These are phyloP conservation scores for Odontophorus gujanensis DNA, from an alignment of 2,113 vertebrate genomes.

Conservation along the genomic window DNA sequence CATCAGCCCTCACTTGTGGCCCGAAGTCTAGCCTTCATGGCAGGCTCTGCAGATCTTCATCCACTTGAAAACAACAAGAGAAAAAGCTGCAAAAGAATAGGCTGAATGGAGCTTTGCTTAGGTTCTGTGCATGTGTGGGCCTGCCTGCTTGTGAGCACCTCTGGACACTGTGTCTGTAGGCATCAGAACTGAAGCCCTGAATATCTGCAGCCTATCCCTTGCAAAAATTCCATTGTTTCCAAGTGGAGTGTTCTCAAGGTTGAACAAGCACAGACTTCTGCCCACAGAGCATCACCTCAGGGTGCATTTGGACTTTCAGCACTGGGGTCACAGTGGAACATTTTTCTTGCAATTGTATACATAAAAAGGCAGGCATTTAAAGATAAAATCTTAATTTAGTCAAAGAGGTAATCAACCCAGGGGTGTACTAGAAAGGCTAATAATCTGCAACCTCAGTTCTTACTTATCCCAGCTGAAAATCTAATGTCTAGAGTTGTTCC, in stretches of 20 bases:
- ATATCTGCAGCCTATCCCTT: neutral
- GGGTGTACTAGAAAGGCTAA: neutral
- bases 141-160: neutral
- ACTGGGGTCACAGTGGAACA: neutral
- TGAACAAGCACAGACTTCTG: neutral
- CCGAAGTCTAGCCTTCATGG: neutral
- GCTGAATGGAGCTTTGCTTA: neutral
- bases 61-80: neutral
- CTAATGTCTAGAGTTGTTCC: neutral
- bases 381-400: slow-evolving; percentile 49
- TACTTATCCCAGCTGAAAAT: neutral
- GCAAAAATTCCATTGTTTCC: neutral
- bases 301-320: neutral
- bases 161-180: neutral
- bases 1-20: neutral
- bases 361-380: neutral
- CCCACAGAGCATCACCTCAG: neutral
- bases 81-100: neutral
- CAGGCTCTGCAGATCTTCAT: neutral
- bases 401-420: neutral
- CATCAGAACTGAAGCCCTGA: neutral
- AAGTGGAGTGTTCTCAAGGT: neutral
- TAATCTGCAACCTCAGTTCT: neutral
- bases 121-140: fast-evolving
- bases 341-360: neutral